These are phyloP conservation scores for Campylomormyrus tamandua DNA, from an alignment of 2,113 vertebrate genomes.

Conservation along the genomic window DNA sequence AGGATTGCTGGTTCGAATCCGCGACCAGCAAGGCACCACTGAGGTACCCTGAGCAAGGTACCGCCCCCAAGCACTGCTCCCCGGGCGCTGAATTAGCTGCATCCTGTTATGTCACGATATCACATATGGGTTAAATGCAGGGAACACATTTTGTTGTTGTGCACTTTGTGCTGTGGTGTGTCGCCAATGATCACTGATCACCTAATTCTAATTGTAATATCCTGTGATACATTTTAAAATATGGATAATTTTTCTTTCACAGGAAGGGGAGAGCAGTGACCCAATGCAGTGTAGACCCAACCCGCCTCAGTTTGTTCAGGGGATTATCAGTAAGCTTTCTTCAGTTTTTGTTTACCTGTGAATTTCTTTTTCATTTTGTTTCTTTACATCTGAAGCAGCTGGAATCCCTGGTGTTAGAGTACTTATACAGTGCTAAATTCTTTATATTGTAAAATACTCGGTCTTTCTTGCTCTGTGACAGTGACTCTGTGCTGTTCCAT, in stretches of 20 bases:
- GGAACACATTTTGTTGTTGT: too few species aligned
- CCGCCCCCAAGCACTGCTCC: too few species aligned
- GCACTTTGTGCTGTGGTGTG: too few species aligned
- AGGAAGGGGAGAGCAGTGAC: constrained; percentile 78
- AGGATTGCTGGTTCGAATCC: too few species aligned
- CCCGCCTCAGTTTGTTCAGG: constrained; percentile 90
- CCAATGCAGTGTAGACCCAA: constrained; percentile 78
- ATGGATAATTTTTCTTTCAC: constrained; percentile 21
- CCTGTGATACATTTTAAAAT: not conserved
- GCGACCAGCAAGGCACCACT: too few species aligned
- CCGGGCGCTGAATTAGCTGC: too few species aligned
- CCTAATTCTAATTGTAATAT: too few species aligned
- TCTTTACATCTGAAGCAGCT: not conserved
- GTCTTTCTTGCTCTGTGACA: not conserved
- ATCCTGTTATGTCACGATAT: too few species aligned
- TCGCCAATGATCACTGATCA: too few species aligned
- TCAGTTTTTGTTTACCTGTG: not conserved
- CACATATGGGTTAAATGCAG: too few species aligned
- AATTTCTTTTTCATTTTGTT: not conserved
- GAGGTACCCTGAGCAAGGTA: too few species aligned
- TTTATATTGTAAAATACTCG: not conserved
- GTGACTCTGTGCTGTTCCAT: not conserved
- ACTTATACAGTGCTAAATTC: not conserved
- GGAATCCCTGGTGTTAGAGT: not conserved
- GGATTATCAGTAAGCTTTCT: constrained; percentile 82